Conservation (phyloP, 2,888 invertebrate genomes). For the Pyrrhosoma nymphula region DNA sequence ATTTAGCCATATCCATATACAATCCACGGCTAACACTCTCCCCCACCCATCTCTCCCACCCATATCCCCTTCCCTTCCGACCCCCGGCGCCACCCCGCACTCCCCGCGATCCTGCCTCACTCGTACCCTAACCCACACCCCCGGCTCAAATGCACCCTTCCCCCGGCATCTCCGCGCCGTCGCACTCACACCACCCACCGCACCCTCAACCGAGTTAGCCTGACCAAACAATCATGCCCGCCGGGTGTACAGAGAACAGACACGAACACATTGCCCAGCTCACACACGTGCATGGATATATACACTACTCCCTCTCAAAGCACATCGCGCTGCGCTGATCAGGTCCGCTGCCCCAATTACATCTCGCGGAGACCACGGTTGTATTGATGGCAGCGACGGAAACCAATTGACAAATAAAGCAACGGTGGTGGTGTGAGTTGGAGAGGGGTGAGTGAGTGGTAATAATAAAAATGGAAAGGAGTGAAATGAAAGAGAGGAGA, state of each 20-base stretch:
- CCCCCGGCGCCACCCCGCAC: background rate
- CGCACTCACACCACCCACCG: background rate
- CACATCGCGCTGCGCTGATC: background rate
- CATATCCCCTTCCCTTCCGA: background rate
- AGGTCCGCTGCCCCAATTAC: slow-evolving; percentile 35
- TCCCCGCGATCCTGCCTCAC: background rate
- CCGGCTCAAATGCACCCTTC: background rate
- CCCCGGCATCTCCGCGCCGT: background rate
- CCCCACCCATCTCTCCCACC: background rate
- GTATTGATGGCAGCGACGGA: slow-evolving; percentile 24
- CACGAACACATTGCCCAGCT: background rate
- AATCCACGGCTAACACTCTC: background rate
- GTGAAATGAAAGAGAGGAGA: background rate
- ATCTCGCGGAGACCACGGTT: slow-evolving; percentile 1
- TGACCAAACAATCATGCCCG: slow-evolving; percentile 15
- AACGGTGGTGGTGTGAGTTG: background rate
- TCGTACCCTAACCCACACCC: background rate
- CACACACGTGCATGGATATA: background rate
- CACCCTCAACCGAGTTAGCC: background rate
- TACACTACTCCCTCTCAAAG: background rate
- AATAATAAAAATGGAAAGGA: background rate
- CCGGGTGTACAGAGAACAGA: background rate
- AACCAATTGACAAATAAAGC: slow-evolving; percentile 39
- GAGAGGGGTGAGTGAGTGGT: background rate
- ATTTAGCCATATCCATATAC: slow-evolving; percentile 22